phyloP scores from a whole-genome alignment of 1,140 invertebrate species.

The Sinonovacula constricta region DNA sequence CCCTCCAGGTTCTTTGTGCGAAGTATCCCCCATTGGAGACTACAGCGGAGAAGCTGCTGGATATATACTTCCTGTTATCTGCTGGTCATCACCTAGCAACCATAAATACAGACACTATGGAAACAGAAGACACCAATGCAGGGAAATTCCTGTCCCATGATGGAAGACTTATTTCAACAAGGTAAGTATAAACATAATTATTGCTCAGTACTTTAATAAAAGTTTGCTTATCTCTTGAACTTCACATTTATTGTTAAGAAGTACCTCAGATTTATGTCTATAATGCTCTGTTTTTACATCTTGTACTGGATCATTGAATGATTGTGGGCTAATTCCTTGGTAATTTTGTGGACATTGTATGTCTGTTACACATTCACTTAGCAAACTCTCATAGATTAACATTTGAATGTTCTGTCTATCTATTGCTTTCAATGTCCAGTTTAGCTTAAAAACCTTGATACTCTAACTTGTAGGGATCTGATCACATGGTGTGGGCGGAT shows the following conservation, averaged over 20 bases:
- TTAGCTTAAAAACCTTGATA: not conserved
- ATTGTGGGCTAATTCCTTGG: too few relatives aligned
- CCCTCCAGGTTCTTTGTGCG: slow-evolving; percentile 74
- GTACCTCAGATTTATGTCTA: too few relatives aligned
- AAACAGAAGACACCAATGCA: slow-evolving; percentile 52
- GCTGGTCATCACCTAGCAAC: slow-evolving; percentile 83
- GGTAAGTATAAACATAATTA: slow-evolving; percentile 80
- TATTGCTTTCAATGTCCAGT: too few relatives aligned
- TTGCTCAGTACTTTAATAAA: not conserved
- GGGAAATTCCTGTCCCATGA: slow-evolving; percentile 73
- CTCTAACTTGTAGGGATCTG: slow-evolving; percentile 83
- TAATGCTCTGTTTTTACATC: too few relatives aligned
- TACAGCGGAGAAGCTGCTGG: slow-evolving; percentile 87
- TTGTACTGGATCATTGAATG: too few relatives aligned
- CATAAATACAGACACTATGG: slow-evolving; percentile 38
- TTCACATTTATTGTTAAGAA: too few relatives aligned
- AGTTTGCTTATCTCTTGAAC: too few relatives aligned
- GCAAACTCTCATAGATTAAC: too few relatives aligned
- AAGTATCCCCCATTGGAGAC: slow-evolving; percentile 86
- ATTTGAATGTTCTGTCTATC: too few relatives aligned
- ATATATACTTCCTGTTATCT: slow-evolving; percentile 91
- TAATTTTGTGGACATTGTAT: too few relatives aligned
- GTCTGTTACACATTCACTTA: too few relatives aligned
- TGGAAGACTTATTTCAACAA: slow-evolving; percentile 79
- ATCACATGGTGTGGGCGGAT: slow-evolving; percentile 94